Evolutionary conservation across 1,140 invertebrate genomes (phyloP).

Genomic region (Sweltsa coloradensis): DNA sequence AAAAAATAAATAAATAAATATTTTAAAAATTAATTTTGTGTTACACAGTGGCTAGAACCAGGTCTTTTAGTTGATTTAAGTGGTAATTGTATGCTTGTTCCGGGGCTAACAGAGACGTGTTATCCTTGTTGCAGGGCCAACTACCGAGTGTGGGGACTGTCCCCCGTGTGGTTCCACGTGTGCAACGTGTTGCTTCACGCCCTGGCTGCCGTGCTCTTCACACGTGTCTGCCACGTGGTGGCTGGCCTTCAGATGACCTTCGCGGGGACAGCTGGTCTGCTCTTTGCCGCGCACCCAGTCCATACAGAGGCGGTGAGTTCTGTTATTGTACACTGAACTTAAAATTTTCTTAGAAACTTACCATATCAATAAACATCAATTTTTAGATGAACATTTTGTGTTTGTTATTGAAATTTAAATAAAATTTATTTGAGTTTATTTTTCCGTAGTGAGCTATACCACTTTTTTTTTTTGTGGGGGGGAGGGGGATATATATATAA

Average conservation of each 20-base stretch:
- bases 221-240: slow-evolving; percentile 47
- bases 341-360: not conserved
- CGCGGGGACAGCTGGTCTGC: slow-evolving; percentile 49
- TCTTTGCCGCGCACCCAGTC: slow-evolving; percentile 82
- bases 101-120: too few relatives aligned
- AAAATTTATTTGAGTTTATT: not conserved
- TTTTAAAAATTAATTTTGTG: too few relatives aligned
- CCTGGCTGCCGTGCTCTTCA: slow-evolving; percentile 54
- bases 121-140: slow-evolving; percentile 6
- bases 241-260: slow-evolving; percentile 49
- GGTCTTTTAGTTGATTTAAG: too few relatives aligned
- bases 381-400: not conserved
- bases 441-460: not conserved
- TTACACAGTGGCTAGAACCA: too few relatives aligned
- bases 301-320: slow-evolving; percentile 75
- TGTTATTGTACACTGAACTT: not conserved
- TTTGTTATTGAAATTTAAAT: too few relatives aligned
- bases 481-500: too few relatives aligned
- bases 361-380: not conserved
- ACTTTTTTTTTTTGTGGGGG: too few relatives aligned
- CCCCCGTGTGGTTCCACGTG: slow-evolving; percentile 58
- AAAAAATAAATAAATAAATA: too few relatives aligned
- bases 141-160: slow-evolving; percentile 35
- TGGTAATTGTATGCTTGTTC: too few relatives aligned
- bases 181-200: slow-evolving; percentile 63